These are phyloP conservation scores for human DNA, from an alignment of 2,113 vertebrate genomes.

Conservation along the genomic window DNA sequence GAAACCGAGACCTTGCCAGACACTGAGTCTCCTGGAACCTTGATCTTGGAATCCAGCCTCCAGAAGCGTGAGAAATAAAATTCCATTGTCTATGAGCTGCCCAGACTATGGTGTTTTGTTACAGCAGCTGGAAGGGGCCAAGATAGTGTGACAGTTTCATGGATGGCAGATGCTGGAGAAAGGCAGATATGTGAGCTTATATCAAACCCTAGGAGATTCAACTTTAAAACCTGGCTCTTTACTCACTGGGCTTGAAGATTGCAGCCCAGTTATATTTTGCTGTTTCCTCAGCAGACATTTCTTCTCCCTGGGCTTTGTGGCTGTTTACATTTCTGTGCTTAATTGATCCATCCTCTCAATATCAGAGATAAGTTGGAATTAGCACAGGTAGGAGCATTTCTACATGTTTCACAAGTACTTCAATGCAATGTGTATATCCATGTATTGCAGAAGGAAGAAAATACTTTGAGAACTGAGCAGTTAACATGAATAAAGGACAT, in stretches of 20 bases:
- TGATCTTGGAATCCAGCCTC: neutral
- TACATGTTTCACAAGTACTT: neutral
- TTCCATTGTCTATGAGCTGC: neutral
- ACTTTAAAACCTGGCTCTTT: neutral
- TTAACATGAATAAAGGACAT: neutral
- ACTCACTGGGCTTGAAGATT: rapidly evolving
- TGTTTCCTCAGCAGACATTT: too few relatives aligned
- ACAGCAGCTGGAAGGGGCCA: neutral
- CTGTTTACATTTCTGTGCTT: neutral
- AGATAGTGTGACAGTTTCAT: neutral
- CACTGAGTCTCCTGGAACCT: neutral
- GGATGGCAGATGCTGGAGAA: neutral
- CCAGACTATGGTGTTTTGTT: neutral
- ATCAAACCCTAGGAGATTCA: neutral
- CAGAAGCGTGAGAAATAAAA: neutral
- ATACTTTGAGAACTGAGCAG: neutral
- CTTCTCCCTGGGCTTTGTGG: neutral
- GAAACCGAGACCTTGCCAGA: neutral
- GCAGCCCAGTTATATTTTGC: rapidly evolving
- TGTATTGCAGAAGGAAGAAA: neutral
- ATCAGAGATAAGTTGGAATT: neutral
- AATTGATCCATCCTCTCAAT: too few relatives aligned
- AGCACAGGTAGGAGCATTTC: too few relatives aligned
- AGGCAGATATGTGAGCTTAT: neutral
- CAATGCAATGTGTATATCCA: too few relatives aligned